Evolutionary conservation across 1,140 invertebrate genomes (phyloP), one percentile per base, ranked within the genome.

Genomic region (Pollicipes pollicipes): DNA sequence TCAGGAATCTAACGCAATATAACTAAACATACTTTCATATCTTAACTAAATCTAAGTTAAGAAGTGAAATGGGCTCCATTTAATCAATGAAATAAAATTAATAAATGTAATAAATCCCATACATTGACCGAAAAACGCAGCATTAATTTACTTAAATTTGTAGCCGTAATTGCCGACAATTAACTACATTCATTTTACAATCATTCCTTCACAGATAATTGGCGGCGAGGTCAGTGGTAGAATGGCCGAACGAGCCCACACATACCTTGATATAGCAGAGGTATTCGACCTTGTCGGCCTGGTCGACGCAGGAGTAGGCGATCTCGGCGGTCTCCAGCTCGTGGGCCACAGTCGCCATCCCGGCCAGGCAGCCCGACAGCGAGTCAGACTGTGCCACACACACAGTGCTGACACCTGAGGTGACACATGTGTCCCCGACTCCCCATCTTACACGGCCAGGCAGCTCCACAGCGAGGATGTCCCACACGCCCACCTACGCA

Each of bases 251-350:
- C n/a, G n/a, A 4, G 29, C 8, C 27, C 66, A 32, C 4, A 68
- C n/a, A 71, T 81, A 86, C 86, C 79, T 92, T 90, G 30, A 96
- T 86, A 75, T 91, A 85, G 77, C 89, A 87, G 70, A 97, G 88
- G 77, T 91, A 94, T 75, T 88, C 85, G 0, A 97, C 93, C 86
- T 96, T 95, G 76, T 97, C 93, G 68, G 87, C 88, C 83, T 93
- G 88, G 73, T 87, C 86, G 70, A 97, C 90, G 30, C 91, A 88
- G n/a, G 92, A 89, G 81, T 95, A 98, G 17, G 92, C 90, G 77
- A 95, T 88, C 83, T 97, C 93, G 1, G 93, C 93, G 32, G 91
- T 87, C 64, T 87, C 84, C 30, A 96, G 80, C 75, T 93, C 84
- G 77, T 87, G 88, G 67, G 85, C 85, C 74, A 90, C 86, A 68